A percentile compares a stretch with the other conserved stretches of the same genome.
Conservation (phyloP, 2,888 invertebrate species). For the Argynnis bischoffii region DNA sequence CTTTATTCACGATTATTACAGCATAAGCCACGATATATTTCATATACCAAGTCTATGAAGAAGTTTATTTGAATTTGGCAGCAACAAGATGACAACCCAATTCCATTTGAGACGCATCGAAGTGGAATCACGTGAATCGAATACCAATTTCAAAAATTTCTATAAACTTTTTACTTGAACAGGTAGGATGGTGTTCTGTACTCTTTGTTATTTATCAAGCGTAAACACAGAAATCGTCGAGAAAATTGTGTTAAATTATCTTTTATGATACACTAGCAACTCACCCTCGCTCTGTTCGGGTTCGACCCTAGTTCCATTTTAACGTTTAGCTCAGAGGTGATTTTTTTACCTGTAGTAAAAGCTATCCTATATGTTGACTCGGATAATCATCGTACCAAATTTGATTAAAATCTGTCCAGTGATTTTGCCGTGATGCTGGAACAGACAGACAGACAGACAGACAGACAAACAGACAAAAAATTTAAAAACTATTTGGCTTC, state of each 20-base stretch:
- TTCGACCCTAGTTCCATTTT: too few relatives aligned
- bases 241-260: neutral
- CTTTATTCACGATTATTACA: slow-evolving; percentile 5
- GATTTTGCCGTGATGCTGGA: too few relatives aligned
- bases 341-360: too few relatives aligned
- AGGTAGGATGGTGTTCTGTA: slow-evolving; percentile 30
- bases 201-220: slow-evolving; percentile 54
- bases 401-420: too few relatives aligned
- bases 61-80: slow-evolving; percentile 27
- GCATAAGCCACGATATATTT: slow-evolving; percentile 18
- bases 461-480: too few relatives aligned
- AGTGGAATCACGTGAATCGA: slow-evolving; percentile 39
- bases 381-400: too few relatives aligned
- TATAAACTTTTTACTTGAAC: slow-evolving; percentile 48
- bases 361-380: too few relatives aligned
- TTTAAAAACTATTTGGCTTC: too few relatives aligned
- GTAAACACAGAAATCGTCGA: slow-evolving; percentile 54
- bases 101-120: slow-evolving; percentile 35
- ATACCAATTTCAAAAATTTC: slow-evolving; percentile 41
- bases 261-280: neutral
- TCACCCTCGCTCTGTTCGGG: too few relatives aligned
- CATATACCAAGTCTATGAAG: slow-evolving; percentile 23
- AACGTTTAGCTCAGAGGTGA: too few relatives aligned
- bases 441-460: too few relatives aligned
- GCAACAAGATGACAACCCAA: slow-evolving; percentile 25